Evolutionary conservation across 2,888 invertebrate genomes (phyloP).

Genomic region (Rotaria sp.): DNA sequence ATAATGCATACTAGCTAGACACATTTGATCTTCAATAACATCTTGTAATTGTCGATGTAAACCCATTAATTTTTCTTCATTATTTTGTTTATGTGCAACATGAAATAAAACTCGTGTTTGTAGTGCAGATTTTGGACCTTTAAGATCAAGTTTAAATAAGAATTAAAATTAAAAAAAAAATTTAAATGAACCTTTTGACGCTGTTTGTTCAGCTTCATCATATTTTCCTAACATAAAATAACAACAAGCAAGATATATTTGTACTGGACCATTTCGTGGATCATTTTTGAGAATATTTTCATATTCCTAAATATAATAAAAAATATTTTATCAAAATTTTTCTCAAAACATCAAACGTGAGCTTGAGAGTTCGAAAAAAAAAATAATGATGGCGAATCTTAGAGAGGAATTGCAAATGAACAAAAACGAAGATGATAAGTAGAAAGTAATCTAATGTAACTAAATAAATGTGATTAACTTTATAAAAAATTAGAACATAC

Average conservation of each 20-base stretch:
- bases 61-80: conserved; percentile 74
- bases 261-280: conserved; percentile 62
- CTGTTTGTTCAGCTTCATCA: conserved; percentile 63
- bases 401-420: no score
- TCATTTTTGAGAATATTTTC: conserved; percentile 57
- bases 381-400: no score
- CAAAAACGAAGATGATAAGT: no score
- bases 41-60: conserved; percentile 77
- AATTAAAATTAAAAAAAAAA: neutral
- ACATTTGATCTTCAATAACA: conserved; percentile 84
- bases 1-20: conserved; percentile 89
- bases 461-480: no score
- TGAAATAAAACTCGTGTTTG: conserved; percentile 80
- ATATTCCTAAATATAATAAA: conserved; percentile 52
- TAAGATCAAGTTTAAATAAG: conserved; percentile 24
- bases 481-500: no score
- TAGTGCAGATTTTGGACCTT: conserved; percentile 59
- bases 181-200: conserved; percentile 52
- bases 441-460: no score
- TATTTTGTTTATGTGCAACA: conserved; percentile 80
- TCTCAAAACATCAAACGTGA: no score
- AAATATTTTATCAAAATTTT: no score
- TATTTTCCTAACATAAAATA: conserved; percentile 87
- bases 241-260: conserved; percentile 79
- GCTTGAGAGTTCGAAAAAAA: no score